phyloP scores from a whole-genome alignment of 2,797 vertebrate species.

The Phrynocephalus vlangalii region DNA sequence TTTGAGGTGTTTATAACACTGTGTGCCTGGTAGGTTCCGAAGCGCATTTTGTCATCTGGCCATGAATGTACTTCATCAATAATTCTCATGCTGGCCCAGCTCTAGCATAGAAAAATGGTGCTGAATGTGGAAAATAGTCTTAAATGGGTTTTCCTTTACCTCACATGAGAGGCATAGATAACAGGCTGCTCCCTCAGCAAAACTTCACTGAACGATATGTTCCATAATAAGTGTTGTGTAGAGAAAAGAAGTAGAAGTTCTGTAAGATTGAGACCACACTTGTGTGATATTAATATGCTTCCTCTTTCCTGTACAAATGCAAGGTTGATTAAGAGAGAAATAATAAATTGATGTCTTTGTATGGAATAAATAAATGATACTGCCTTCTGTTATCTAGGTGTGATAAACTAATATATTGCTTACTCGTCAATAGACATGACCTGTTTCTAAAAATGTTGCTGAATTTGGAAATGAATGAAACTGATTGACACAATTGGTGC shows the following conservation, averaged over 20 bases:
- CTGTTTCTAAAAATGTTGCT: slow-evolving; percentile 29
- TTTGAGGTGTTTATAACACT: slow-evolving; percentile 55
- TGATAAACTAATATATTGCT: slow-evolving; percentile 57
- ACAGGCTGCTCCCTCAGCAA: slow-evolving; percentile 23
- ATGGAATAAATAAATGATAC: slow-evolving; percentile 52
- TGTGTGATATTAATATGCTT: not conserved
- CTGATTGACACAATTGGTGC: not conserved
- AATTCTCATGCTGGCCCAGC: slow-evolving; percentile 46
- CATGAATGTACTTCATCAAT: slow-evolving; percentile 52
- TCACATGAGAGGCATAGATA: slow-evolving; percentile 45
- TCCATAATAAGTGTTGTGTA: slow-evolving; percentile 1
- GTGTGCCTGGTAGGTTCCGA: slow-evolving; percentile 30
- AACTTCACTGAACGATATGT: slow-evolving; percentile 19
- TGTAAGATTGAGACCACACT: not conserved
- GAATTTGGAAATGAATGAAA: slow-evolving; percentile 24
- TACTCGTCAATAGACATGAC: slow-evolving; percentile 44
- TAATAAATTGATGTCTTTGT: slow-evolving; percentile 42
- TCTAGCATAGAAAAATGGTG: slow-evolving; percentile 63
- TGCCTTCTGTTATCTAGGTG: slow-evolving; percentile 40
- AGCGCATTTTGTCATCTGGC: slow-evolving; percentile 52
- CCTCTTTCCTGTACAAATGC: slow-evolving; percentile 54
- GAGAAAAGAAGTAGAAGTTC: slow-evolving; percentile 13
- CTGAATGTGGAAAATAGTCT: slow-evolving; percentile 47
- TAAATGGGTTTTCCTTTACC: slow-evolving; percentile 43
- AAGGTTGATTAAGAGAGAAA: slow-evolving; percentile 20